Base-by-base conservation (phyloP, 2,888 invertebrate species). In the Catotricha subobsoleta region DNA sequence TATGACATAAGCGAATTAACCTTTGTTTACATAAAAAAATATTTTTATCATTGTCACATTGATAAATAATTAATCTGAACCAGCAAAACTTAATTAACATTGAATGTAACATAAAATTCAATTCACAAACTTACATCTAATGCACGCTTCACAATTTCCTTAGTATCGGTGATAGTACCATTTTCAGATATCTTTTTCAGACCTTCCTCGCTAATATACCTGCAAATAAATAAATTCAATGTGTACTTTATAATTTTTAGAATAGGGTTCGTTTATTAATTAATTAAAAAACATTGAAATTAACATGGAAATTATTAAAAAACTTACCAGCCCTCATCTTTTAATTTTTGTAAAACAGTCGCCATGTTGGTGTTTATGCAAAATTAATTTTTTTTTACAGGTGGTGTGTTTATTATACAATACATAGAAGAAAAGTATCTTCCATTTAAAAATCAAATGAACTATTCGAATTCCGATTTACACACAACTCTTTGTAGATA, bases 181-280 rank as follows among this genome's bases (percentile, higher is more conserved):
- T 72, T 71, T 61, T 76, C 74, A 48, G 70, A 73, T 49, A 80
- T 62, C 53, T 69, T 64, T 58, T 75, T 71, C 45, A 76, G 64
- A 48, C 82, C 83, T 54, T 77, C 75, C 48, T 74, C 70, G 47
- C 79, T 76, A 49, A 83, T 65, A 59, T 76, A 68, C 82, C 83
- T 82, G 61, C 47, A 68, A 68, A 15, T 15, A 3, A 23, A 9
- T 12, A 7, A 36, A 23, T 15, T 50, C 55, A 55, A 15, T 10
- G 15, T 29, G 18, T 12, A 7, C 30, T 36, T 21, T 37, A 13
- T 35, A 45, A 47, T 37, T 27, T 9, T 44, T 13, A 29, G 31
- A 48, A 20, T 38, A 5, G 8, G 2, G 15, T 31, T 37, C 36
- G 35, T 31, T 10, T 29, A 19, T 25, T 28, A 13, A 35, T 9